Evolutionary conservation across 2,113 vertebrate genomes (phyloP), one percentile per base, ranked within the genome.

Genomic region (Bothrops jararaca): DNA sequence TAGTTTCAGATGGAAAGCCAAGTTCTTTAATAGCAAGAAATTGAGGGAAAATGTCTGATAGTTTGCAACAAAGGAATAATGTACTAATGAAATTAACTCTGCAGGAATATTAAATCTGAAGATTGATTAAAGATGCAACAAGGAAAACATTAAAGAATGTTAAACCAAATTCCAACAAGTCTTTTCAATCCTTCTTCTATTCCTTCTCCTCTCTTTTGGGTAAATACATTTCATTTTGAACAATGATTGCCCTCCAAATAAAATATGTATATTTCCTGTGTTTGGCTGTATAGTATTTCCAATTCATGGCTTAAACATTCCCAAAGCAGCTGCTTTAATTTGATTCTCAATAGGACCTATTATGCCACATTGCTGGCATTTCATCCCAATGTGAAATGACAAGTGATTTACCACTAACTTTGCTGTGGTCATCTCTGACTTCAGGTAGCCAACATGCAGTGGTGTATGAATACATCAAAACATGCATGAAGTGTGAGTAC

Each of bases 271-370:
- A 50, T 34, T 89, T 53, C 85, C 88, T 80, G 87, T 52, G 42
- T 86, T 92, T 94, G 11, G 4, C 9, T 90, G 18, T 34, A 26
- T 60, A 26, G 58, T 90, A 92, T 93, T 94, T 90, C 85, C 20
- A 86, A 58, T 23, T n/a, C 29, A 48, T 90, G 34, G n/a, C 11
- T 91, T 91, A 94, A 94, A 90, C 94, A 94, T 92, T 95, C 74
- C 69, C 89, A 94, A 9, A 90, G 60, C 86, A 89, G 13, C 92
- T 94, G 88, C 50, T 91, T 92, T 29, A 0, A 0, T 94, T 96
- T 95, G 94, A 74, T 93, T 94, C n/a, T 94, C 80, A 96, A 95
- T 95, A 94, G 64, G 15, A 93, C 91, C 2, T 4, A 94, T 95
- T 93, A 91, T 12, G 64, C 7, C 89, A 42, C 60, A 74, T 12